Conservation (phyloP, 2,888 invertebrate genomes). For the Netelia fuscicornis region DNA sequence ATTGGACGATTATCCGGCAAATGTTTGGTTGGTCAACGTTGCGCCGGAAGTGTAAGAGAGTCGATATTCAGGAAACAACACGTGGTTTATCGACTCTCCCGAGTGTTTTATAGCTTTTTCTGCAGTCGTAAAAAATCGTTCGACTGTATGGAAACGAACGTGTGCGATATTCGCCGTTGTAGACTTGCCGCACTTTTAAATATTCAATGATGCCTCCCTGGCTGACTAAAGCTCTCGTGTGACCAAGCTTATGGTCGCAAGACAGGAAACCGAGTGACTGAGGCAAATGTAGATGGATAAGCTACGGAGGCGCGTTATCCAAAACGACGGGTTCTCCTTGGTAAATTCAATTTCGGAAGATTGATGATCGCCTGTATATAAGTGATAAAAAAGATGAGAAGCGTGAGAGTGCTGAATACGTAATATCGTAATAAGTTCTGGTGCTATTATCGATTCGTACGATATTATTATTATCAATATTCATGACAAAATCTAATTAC, state of each 20-base stretch:
- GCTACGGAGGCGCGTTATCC: background rate
- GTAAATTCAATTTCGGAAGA: background rate
- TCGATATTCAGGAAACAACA: background rate
- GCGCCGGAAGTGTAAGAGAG: background rate
- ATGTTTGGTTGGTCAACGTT: no score
- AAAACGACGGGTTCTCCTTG: no score
- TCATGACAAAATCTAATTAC: constrained; percentile 5
- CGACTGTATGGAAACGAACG: constrained; percentile 6
- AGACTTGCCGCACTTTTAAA: constrained; percentile 50
- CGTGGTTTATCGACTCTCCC: constrained; percentile 39
- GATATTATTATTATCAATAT: constrained; percentile 16
- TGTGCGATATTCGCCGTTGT: constrained; percentile 21
- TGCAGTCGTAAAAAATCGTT: constrained; percentile 39
- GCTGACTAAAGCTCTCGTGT: constrained; percentile 14
- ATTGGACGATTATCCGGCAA: no score
- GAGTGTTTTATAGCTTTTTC: constrained; percentile 25
- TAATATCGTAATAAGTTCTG: background rate
- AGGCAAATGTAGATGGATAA: background rate
- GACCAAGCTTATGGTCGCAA: constrained; percentile 27
- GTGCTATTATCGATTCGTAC: background rate
- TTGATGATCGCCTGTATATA: background rate
- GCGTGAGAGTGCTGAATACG: background rate
- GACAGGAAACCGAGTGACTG: background rate
- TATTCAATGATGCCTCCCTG: constrained; percentile 42
- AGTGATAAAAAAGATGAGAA: background rate